Percentiles rank a stretch among this genome's conserved stretches.
Evolutionary conservation across 2,113 vertebrate species (phyloP).

Genomic region (Onychostoma macrolepis): DNA sequence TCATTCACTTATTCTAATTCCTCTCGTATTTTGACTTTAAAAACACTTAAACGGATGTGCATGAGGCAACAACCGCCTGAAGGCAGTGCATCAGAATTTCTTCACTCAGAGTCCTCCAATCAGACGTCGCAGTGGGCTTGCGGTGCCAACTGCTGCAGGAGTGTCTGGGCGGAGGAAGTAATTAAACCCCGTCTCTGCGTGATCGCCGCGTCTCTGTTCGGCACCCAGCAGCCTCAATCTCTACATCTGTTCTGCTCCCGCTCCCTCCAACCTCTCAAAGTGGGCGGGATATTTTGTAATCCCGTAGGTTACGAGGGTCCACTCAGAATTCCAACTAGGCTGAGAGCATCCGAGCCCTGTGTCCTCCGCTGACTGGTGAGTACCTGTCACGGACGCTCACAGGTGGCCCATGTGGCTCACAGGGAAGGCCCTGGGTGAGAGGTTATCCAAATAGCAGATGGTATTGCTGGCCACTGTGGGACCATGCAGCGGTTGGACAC

Average conservation of each 20-base stretch:
- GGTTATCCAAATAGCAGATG: constrained; percentile 75
- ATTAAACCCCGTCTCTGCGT: constrained; percentile 45
- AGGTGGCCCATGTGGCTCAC: constrained; percentile 54
- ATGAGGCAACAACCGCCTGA: constrained; percentile 11
- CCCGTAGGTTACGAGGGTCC: not conserved
- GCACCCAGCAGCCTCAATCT: constrained; percentile 41
- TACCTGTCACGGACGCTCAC: constrained; percentile 54
- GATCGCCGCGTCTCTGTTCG: constrained; percentile 29
- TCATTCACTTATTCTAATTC: constrained; percentile 5
- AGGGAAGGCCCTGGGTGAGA: constrained; percentile 65
- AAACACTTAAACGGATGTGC: constrained; percentile 23
- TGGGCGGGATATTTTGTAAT: constrained; percentile 10
- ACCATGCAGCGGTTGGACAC: constrained; percentile 50
- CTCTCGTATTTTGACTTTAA: constrained; percentile 8
- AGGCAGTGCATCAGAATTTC: not conserved
- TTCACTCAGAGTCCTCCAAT: constrained; percentile 2
- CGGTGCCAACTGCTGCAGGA: constrained; percentile 41
- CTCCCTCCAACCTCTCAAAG: constrained; percentile 26
- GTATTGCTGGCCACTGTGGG: constrained; percentile 65
- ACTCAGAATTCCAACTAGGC: not conserved
- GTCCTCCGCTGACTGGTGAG: constrained; percentile 30
- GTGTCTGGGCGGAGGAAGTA: constrained; percentile 41
- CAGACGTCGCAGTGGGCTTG: constrained; percentile 35
- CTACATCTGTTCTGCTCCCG: constrained; percentile 39
- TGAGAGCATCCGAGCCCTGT: constrained; percentile 10